A percentile compares a stretch with the other conserved stretches of the same genome.
phyloP scores from a whole-genome alignment of 2,888 invertebrate species.

The Pharmacophagus antenor region DNA sequence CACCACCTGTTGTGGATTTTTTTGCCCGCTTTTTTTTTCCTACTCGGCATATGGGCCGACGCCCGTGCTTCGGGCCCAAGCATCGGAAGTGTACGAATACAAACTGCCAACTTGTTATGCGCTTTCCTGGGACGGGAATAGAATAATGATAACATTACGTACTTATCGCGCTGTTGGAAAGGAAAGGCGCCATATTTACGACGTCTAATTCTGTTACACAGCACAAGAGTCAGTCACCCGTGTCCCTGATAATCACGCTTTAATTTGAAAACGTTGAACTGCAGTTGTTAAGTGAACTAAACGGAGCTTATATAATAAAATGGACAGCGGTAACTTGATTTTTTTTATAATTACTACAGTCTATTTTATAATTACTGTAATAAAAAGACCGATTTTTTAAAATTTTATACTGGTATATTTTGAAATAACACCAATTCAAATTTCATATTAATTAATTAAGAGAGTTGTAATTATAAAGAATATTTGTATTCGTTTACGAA shows the following conservation, averaged over 20 bases:
- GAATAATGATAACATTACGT: constrained; percentile 19
- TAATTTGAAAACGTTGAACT: constrained; percentile 1
- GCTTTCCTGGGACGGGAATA: constrained; percentile 16
- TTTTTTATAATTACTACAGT: too few species aligned
- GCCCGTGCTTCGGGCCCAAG: not conserved
- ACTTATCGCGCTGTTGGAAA: constrained; percentile 15
- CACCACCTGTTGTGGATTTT: constrained; percentile 24
- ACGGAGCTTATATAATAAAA: not conserved
- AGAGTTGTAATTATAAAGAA: not conserved
- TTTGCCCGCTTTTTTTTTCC: constrained; percentile 16
- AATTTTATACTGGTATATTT: too few species aligned
- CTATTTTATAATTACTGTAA: too few species aligned
- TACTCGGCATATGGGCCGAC: constrained; percentile 10
- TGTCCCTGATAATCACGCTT: constrained; percentile 5
- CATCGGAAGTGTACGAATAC: constrained; percentile 11
- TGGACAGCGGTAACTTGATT: not conserved
- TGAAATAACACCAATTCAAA: too few species aligned
- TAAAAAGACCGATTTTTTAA: too few species aligned
- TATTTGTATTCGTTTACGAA: not conserved
- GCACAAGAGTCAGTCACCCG: constrained; percentile 5
- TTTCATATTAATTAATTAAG: not conserved
- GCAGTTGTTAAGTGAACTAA: not conserved
- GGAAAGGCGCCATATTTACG: constrained; percentile 15
- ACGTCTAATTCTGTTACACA: constrained; percentile 17
- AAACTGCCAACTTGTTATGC: constrained; percentile 7